Conservation (phyloP, 2,797 vertebrate genomes). For the Mareca strepera region DNA sequence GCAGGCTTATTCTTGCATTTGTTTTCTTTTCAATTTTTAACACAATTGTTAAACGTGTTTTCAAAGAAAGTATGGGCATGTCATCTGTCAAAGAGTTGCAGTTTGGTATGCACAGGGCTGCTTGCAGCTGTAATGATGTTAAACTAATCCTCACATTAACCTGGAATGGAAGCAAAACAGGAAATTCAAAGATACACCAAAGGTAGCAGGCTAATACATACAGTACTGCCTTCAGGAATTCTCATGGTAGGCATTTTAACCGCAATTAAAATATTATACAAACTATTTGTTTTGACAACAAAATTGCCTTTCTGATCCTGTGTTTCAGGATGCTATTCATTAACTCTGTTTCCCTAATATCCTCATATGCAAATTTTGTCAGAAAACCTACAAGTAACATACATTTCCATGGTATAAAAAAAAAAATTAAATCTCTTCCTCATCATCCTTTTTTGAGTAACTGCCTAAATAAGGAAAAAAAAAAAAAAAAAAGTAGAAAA, state of each 20-base stretch:
- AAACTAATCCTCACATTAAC: not conserved
- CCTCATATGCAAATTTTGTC: not conserved
- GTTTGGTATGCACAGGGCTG: not conserved
- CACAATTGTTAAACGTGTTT: not conserved
- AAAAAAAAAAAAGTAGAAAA: not conserved
- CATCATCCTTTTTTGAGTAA: not conserved
- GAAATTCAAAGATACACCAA: not conserved
- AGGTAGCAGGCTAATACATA: not conserved
- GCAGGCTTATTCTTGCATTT: not conserved
- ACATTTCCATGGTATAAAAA: not conserved
- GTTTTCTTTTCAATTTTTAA: not conserved
- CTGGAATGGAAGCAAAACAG: slow-evolving; percentile 25
- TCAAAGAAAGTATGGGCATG: not conserved
- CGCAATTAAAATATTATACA: not conserved
- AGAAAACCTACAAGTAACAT: not conserved
- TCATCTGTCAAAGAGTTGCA: not conserved
- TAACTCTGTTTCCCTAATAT: not conserved
- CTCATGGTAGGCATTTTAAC: not conserved
- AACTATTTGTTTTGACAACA: slow-evolving; percentile 21
- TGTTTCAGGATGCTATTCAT: not conserved
- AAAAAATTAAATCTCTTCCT: not conserved
- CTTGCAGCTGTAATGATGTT: not conserved
- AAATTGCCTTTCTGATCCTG: not conserved
- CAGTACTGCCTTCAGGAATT: not conserved
- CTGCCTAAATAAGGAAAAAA: not conserved